These are phyloP conservation scores for Morinoia aosen DNA, from an alignment of 2,888 invertebrate species.

Conservation along the genomic window DNA sequence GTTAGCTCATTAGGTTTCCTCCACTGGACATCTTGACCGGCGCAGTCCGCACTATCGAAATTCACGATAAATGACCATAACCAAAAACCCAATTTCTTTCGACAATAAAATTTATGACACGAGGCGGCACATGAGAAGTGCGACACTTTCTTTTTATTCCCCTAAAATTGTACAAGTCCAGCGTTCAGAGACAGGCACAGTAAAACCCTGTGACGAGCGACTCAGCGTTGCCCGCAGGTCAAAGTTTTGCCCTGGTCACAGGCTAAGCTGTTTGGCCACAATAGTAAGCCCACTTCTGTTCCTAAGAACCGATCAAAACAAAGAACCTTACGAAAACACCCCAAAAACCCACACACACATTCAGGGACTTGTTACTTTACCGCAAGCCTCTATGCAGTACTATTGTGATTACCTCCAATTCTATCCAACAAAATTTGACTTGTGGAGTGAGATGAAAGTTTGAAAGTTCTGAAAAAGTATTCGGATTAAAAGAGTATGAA, in stretches of 20 bases:
- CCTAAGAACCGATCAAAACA: background rate
- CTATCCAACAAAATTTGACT: background rate
- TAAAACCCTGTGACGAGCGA: background rate
- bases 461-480: background rate
- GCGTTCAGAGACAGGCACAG: background rate
- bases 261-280: background rate
- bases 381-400: background rate
- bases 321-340: background rate
- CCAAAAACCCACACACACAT: background rate
- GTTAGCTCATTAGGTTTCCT: background rate
- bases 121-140: background rate
- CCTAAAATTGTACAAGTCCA: background rate
- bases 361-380: background rate
- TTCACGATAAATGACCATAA: background rate
- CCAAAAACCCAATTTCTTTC: background rate
- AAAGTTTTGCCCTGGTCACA: too few relatives aligned
- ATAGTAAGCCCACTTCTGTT: background rate
- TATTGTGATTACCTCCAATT: background rate
- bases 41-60: background rate
- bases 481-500: background rate
- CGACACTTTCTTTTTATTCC: background rate
- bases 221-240: background rate
- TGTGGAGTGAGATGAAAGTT: background rate
- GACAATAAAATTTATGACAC: background rate
- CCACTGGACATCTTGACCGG: background rate